These are phyloP conservation scores for Gibbula magus DNA, from an alignment of 2,888 invertebrate species.

Conservation along the genomic window DNA sequence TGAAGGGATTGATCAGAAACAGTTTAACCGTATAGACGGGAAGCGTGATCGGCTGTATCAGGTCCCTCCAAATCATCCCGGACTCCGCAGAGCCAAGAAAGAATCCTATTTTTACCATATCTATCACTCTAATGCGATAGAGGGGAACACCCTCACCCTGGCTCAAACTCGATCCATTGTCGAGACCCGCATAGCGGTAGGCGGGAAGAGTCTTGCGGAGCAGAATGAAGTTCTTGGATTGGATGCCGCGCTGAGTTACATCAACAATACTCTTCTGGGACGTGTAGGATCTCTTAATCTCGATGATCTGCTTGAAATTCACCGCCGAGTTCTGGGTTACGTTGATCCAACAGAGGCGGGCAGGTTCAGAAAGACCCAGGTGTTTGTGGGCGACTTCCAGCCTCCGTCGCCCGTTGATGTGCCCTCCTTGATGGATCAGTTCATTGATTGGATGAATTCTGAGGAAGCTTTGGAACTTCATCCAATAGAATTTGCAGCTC, in stretches of 20 bases:
- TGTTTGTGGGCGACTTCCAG: constrained; percentile 95
- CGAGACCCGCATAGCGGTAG: constrained; percentile 87
- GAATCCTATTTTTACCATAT: constrained; percentile 96
- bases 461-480: constrained; percentile 90
- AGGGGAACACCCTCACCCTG: constrained; percentile 97
- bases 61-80: constrained; percentile 87
- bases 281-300: constrained; percentile 86
- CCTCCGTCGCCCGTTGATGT: constrained; percentile 92
- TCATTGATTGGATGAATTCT: constrained; percentile 92
- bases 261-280: constrained; percentile 81
- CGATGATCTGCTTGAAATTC: constrained; percentile 92
- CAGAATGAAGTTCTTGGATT: constrained; percentile 95
- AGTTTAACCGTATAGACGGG: constrained; percentile 85
- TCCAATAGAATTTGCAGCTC: constrained; percentile 94
- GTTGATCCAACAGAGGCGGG: constrained; percentile 96
- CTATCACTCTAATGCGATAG: constrained; percentile 97
- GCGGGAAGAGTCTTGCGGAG: constrained; percentile 94
- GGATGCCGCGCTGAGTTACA: constrained; percentile 95
- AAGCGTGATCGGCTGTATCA: constrained; percentile 88
- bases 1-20: constrained; percentile 88
- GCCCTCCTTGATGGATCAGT: constrained; percentile 87
- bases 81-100: constrained; percentile 90
- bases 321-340: constrained; percentile 92
- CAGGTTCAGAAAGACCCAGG: constrained; percentile 83
- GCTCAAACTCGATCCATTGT: constrained; percentile 92